Evolutionary conservation across 1,140 invertebrate genomes (phyloP).

Genomic region (Alviniconcha marisindica): DNA sequence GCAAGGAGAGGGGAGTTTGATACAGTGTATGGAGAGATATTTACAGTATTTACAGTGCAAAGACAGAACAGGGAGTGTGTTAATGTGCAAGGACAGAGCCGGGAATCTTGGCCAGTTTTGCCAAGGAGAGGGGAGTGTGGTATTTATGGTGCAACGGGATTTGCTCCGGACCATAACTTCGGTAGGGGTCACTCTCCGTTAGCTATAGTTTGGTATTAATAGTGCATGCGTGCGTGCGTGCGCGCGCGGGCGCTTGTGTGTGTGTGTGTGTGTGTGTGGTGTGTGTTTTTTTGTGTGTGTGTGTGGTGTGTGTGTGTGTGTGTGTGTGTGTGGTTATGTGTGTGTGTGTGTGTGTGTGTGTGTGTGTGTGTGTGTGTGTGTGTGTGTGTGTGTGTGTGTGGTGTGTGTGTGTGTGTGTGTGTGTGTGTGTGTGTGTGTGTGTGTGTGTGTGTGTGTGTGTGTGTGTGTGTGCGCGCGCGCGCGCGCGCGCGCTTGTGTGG

Average conservation of each 20-base stretch:
- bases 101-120: no score
- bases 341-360: slow-evolving; percentile 31
- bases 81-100: no score
- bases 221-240: no score
- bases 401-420: slow-evolving; percentile 1
- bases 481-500: slow-evolving; percentile 14
- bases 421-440: slow-evolving; percentile 19
- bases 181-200: no score
- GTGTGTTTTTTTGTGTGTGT: not conserved
- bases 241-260: not conserved
- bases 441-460: not conserved
- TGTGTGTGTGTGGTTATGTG: slow-evolving; percentile 2
- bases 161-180: no score
- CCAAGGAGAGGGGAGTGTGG: no score
- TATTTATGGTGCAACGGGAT: no score
- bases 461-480: slow-evolving; percentile 9
- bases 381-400: not conserved
- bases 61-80: no score
- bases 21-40: no score
- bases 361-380: slow-evolving; percentile 12
- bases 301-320: not conserved
- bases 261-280: not conserved
- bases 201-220: no score
- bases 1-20: no score
- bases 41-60: no score